Evolutionary conservation across 1,140 invertebrate species (phyloP).

Genomic region (Araneus ventricosus): DNA sequence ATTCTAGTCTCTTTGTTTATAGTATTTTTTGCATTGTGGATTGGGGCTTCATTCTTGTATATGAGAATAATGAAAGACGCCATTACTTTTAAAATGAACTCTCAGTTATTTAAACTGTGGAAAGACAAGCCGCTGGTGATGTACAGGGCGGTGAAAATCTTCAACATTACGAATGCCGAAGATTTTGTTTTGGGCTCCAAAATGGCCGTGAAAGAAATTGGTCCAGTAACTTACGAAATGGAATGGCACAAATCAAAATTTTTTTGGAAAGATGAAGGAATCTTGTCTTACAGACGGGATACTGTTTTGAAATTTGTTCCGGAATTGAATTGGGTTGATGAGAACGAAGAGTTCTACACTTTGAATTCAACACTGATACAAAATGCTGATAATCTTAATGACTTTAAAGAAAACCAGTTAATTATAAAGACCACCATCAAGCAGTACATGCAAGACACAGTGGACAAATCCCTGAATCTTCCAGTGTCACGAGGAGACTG

Average conservation of each 20-base stretch:
- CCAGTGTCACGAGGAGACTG: background rate
- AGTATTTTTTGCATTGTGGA: background rate
- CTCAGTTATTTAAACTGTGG: conserved; percentile 78
- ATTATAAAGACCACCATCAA: background rate
- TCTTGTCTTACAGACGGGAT: conserved; percentile 91
- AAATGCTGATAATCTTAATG: background rate
- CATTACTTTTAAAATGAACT: background rate
- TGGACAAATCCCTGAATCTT: background rate
- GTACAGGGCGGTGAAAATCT: conserved; percentile 84
- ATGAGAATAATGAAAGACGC: background rate
- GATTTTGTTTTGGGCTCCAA: conserved; percentile 90
- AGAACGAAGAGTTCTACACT: conserved; percentile 89
- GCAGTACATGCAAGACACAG: background rate
- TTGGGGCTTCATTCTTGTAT: background rate
- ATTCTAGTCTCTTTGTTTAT: no score
- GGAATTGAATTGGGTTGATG: conserved; percentile 88
- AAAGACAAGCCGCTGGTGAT: conserved; percentile 80
- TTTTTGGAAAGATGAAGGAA: conserved; percentile 90
- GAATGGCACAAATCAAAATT: conserved; percentile 93
- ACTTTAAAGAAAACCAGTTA: background rate
- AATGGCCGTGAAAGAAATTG: conserved; percentile 89
- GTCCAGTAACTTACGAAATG: conserved; percentile 88
- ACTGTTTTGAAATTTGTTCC: conserved; percentile 92
- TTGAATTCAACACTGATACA: conserved; percentile 91
- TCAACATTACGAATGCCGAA: conserved; percentile 94